A percentile compares a stretch with the other conserved stretches of the same genome.
Evolutionary conservation across 1,140 invertebrate genomes (phyloP).

Genomic region (Bradynema listronoti): DNA sequence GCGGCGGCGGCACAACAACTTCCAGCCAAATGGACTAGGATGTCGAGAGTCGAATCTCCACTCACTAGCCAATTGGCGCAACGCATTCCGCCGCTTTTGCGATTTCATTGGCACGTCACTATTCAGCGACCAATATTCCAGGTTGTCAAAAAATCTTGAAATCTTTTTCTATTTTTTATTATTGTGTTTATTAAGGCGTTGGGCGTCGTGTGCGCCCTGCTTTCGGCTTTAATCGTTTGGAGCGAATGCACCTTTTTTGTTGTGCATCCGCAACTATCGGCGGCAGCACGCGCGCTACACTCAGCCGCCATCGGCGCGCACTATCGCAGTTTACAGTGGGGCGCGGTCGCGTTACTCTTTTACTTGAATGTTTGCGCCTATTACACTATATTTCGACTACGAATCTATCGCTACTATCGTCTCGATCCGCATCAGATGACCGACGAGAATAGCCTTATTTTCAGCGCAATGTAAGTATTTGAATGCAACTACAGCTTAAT

Average conservation of each 20-base stretch:
- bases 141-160: constrained; percentile 5
- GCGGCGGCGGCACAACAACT: constrained; percentile 35
- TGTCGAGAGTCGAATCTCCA: not conserved
- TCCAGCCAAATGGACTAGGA: constrained; percentile 21
- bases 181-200: constrained; percentile 64
- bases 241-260: constrained; percentile 97
- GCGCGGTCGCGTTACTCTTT: constrained; percentile 80
- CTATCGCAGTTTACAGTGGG: constrained; percentile 68
- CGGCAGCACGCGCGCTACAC: constrained; percentile 86
- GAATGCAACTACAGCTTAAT: constrained; percentile 5
- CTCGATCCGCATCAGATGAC: constrained; percentile 92
- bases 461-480: constrained; percentile 73
- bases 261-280: constrained; percentile 76
- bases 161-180: not conserved
- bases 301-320: constrained; percentile 74
- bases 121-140: constrained; percentile 30
- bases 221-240: constrained; percentile 81
- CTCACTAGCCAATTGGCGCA: not conserved
- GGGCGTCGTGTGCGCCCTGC: constrained; percentile 69
- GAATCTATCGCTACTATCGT: constrained; percentile 91
- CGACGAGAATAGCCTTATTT: constrained; percentile 95
- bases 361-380: constrained; percentile 95
- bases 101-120: constrained; percentile 40
- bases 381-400: constrained; percentile 90
- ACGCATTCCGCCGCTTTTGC: constrained; percentile 2